phyloP scores from a whole-genome alignment of 2,113 vertebrate genomes.

The Pterocles burchelli region DNA sequence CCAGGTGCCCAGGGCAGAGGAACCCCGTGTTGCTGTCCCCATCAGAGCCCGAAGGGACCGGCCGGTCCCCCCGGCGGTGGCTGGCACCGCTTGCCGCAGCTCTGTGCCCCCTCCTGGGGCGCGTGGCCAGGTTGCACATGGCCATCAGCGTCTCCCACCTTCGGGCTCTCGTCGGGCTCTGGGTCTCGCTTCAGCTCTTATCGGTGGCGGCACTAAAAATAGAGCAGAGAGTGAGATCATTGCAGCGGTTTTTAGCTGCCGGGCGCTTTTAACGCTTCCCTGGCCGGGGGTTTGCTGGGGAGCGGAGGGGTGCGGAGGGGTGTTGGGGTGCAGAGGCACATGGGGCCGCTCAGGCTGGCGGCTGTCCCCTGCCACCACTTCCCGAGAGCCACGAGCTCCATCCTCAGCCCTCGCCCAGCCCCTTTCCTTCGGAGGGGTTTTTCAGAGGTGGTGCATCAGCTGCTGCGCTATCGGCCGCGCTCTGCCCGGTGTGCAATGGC shows the following conservation, averaged over 20 bases:
- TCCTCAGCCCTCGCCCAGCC: background rate
- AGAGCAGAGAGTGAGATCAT: background rate
- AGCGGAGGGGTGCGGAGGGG: background rate
- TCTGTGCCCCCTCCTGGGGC: background rate
- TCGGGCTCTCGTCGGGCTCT: background rate
- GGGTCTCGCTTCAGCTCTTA: background rate
- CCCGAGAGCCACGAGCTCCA: background rate
- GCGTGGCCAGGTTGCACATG: accelerated
- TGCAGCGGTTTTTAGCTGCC: background rate
- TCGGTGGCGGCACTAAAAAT: background rate
- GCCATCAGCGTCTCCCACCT: background rate
- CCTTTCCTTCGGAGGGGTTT: background rate
- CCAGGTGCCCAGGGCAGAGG: background rate
- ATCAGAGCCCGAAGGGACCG: background rate
- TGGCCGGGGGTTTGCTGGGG: background rate
- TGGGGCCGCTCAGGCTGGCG: background rate
- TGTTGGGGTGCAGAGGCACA: background rate
- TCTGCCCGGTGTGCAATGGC: background rate
- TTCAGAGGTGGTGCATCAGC: background rate
- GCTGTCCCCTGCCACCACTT: background rate
- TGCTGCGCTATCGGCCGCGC: background rate
- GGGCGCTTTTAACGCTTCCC: background rate
- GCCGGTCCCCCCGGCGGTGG: accelerated
- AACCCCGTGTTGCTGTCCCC: background rate
- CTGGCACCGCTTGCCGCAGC: accelerated